phyloP scores from a whole-genome alignment of 2,113 vertebrate species.

The Chlorocebus sabaeus region DNA sequence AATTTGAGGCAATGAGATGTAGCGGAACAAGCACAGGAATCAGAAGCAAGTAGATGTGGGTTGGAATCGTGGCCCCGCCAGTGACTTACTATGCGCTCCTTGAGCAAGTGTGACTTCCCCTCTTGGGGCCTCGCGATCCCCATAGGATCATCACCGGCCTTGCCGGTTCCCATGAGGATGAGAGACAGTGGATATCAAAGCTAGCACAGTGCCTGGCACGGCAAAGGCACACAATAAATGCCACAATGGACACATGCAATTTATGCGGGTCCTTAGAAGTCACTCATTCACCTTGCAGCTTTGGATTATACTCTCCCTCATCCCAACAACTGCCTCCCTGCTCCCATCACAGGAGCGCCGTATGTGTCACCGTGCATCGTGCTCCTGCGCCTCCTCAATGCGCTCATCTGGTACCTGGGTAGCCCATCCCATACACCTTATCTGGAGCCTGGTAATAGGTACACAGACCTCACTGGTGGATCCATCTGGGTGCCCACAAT shows the following conservation, averaged over 20 bases:
- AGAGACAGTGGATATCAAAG: background rate
- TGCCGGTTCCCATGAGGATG: background rate
- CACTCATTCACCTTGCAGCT: background rate
- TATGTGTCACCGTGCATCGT: fast-evolving
- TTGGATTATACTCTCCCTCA: background rate
- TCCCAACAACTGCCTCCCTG: background rate
- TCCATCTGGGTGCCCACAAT: too few species aligned
- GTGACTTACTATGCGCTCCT: background rate
- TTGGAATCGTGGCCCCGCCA: background rate
- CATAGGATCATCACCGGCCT: too few species aligned
- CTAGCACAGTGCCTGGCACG: background rate
- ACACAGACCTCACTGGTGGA: background rate
- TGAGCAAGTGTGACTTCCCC: background rate
- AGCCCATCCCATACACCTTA: background rate
- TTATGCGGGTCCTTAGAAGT: background rate
- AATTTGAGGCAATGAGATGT: background rate
- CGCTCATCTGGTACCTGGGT: background rate
- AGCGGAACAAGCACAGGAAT: background rate
- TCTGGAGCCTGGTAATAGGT: background rate
- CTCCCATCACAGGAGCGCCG: background rate
- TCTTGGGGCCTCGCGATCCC: background rate
- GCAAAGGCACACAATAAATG: background rate
- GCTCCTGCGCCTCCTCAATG: background rate
- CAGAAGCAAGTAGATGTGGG: background rate
- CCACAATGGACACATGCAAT: fast-evolving